A percentile compares a stretch with the other conserved stretches of the same genome.
Conservation (phyloP, 2,113 vertebrate species). For the Sphaerodactylus townsendi region DNA sequence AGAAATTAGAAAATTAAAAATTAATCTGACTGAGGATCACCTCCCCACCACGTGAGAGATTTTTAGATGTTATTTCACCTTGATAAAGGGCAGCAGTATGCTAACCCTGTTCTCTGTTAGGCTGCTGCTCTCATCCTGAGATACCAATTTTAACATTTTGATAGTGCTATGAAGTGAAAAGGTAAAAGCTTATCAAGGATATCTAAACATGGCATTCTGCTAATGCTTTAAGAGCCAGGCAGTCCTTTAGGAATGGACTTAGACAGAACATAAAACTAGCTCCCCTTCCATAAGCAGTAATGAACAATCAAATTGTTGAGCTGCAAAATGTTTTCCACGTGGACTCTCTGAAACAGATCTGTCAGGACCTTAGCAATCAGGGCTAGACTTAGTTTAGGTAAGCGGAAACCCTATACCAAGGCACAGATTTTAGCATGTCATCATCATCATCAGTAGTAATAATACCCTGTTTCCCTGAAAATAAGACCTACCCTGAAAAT, state of each 20-base stretch:
- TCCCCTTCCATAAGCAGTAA: neutral
- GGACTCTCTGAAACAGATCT: neutral
- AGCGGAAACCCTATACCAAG: too few relatives aligned
- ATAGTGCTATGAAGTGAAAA: constrained; percentile 40
- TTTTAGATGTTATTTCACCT: constrained; percentile 48
- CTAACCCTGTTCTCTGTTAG: neutral
- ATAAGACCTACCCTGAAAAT: too few relatives aligned
- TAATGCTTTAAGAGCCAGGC: constrained; percentile 14
- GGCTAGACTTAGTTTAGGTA: too few relatives aligned
- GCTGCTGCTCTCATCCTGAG: neutral
- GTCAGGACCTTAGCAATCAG: too few relatives aligned
- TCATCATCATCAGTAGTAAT: too few relatives aligned
- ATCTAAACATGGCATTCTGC: constrained; percentile 5
- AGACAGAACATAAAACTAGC: constrained; percentile 4
- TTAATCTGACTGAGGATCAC: constrained; percentile 58
- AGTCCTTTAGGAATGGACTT: neutral
- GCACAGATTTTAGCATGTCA: too few relatives aligned
- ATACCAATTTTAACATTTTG: constrained; percentile 54
- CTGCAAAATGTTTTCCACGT: neutral
- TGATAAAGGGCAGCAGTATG: constrained; percentile 32
- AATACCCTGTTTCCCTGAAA: too few relatives aligned
- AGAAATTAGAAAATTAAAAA: constrained; percentile 72
- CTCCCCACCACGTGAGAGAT: constrained; percentile 35
- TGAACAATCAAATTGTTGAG: neutral
- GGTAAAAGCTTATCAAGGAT: constrained; percentile 32